A percentile compares a stretch with the other conserved stretches of the same genome.
Conservation (phyloP, 2,113 vertebrate species). For the Ranitomeya variabilis region DNA sequence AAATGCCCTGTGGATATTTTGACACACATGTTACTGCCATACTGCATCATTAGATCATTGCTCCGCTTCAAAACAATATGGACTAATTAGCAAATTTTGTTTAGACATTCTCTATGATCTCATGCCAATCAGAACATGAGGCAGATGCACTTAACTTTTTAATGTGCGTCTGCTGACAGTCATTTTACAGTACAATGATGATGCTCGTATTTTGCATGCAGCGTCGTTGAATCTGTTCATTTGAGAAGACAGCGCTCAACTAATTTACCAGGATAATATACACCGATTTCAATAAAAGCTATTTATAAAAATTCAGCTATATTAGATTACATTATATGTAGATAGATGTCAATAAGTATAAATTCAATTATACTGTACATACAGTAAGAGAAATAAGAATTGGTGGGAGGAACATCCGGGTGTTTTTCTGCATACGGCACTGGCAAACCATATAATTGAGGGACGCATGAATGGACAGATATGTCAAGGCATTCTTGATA, state of each 20-base stretch:
- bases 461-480: too few species aligned
- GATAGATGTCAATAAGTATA: too few species aligned
- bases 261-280: not conserved
- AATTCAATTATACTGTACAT: too few species aligned
- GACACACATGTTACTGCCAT: constrained; percentile 45
- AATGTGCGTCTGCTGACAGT: constrained; percentile 24
- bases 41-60: constrained; percentile 39
- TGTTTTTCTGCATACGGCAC: too few species aligned
- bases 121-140: constrained; percentile 38
- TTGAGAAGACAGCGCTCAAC: not conserved
- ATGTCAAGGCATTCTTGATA: too few species aligned
- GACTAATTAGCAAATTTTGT: constrained; percentile 37
- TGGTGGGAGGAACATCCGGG: too few species aligned
- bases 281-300: not conserved
- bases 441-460: too few species aligned
- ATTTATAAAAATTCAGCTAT: not conserved
- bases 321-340: not conserved
- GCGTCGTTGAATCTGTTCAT: not conserved
- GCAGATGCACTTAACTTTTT: constrained; percentile 30
- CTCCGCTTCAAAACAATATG: constrained; percentile 39
- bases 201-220: not conserved
- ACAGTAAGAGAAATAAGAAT: too few species aligned
- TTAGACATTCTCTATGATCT: constrained; percentile 28
- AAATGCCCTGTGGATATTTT: constrained; percentile 21
- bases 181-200: not conserved